Evolutionary conservation across 2,797 vertebrate species (phyloP), one percentile per base, ranked within the genome.

Genomic region (Anniella stebbinsi): DNA sequence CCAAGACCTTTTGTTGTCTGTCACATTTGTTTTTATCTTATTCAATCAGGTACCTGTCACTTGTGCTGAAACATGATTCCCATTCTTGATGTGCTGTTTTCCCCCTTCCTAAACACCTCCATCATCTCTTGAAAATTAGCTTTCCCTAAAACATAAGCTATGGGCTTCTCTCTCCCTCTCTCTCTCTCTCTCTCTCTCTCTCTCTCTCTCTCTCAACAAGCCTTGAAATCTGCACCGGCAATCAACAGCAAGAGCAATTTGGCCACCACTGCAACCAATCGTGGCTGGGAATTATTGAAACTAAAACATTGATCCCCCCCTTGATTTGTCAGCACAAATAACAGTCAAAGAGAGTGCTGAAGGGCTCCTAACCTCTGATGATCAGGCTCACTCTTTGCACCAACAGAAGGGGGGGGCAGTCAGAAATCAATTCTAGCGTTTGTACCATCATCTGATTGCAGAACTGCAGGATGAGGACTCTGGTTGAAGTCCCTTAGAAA

Each of bases 181-280:
- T 23, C 28, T 11, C 36, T 51, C 36, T 5, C 2, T 28, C 23
- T 38, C 8, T 17, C 11, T 60, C n/a, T 75, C 36, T 38, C 25
- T 2, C 6, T 38, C 28, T 21, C 6, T 45, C 73, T 11, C 57
- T 33, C n/a, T 21, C 13, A 93, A 63, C 83, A 92, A 95, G 82
- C 80, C 93, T 91, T 94, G 88, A 93, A 92, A 91, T 90, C 87
- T 86, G 48, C 81, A 91, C 80, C 36, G 23, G 93, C 93, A 94
- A 96, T 96, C 95, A 95, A 72, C 92, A 0, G 0, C 91, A 93
- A 92, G 93, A 92, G 94, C 93, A 95, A 95, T 96, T 95, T 93
- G 73, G 23, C 91, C 84, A 92, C 88, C 41, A 92, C 93, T 45
- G 28, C n/a, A 94, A 86, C 91, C 92, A 84, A 94, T 94, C 94